Conservation (phyloP, 2,888 invertebrate genomes). For the Dugesia japonica region DNA sequence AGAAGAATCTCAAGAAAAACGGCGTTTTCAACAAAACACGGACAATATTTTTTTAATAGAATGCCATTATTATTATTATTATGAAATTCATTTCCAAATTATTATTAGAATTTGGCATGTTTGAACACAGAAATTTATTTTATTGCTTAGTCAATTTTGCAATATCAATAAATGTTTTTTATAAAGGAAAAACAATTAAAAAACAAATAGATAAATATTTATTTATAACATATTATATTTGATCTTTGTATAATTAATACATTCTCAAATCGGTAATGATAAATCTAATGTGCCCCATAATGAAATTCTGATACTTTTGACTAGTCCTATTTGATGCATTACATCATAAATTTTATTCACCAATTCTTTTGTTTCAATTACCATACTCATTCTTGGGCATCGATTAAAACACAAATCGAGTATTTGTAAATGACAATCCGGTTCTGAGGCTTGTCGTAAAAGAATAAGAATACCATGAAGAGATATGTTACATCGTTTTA, state of each 20-base stretch:
- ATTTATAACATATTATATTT: neutral
- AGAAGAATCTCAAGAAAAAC: too few species aligned
- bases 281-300: neutral
- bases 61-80: too few species aligned
- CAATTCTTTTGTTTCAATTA: neutral
- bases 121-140: too few species aligned
- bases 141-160: too few species aligned
- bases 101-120: too few species aligned
- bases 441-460: slow-evolving; percentile 1
- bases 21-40: too few species aligned
- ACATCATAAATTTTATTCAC: neutral
- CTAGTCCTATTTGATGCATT: neutral
- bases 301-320: neutral
- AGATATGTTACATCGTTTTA: neutral
- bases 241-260: neutral
- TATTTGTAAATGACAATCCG: neutral
- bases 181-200: too few species aligned
- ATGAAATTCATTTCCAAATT: too few species aligned
- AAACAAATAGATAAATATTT: neutral
- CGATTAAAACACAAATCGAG: neutral
- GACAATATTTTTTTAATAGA: too few species aligned
- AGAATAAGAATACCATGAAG: neutral
- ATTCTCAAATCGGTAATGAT: neutral
- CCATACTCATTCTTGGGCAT: neutral
- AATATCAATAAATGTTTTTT: too few species aligned